Percentiles rank a stretch among this genome's conserved stretches.
Evolutionary conservation across 1,140 invertebrate species (phyloP).

Genomic region (Trachymyrmex cornetzi): DNA sequence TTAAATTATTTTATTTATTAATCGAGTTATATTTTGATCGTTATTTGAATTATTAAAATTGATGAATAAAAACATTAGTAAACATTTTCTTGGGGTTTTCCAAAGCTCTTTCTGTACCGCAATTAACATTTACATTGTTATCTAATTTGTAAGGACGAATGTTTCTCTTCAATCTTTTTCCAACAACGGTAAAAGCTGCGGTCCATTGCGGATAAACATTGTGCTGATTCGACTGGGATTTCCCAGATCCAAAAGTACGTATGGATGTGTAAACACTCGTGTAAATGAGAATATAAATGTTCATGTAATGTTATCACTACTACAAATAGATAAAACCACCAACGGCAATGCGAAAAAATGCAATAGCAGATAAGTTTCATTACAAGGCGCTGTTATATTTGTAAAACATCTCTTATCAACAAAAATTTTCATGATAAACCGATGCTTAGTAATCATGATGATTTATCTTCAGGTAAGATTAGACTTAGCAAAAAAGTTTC

Average conservation of each 20-base stretch:
- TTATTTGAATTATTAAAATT: not conserved
- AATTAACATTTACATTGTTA: slow-evolving; percentile 32
- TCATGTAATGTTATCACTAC: not conserved
- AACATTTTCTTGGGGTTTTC: slow-evolving; percentile 13
- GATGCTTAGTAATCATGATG: not conserved
- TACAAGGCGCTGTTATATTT: not conserved
- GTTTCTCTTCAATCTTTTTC: not conserved
- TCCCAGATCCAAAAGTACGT: slow-evolving; percentile 16
- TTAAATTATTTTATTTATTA: slow-evolving; percentile 11
- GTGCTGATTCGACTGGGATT: slow-evolving; percentile 42
- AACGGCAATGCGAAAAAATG: not conserved
- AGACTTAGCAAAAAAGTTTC: not conserved
- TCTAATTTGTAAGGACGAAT: not conserved
- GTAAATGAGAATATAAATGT: not conserved
- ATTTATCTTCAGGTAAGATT: slow-evolving; percentile 33
- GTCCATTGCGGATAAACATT: not conserved
- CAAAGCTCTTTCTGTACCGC: not conserved
- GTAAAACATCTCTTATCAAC: not conserved
- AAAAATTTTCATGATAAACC: not conserved
- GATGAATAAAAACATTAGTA: not conserved
- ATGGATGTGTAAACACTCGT: not conserved
- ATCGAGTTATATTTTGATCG: not conserved
- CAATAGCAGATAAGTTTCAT: not conserved
- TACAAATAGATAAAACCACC: slow-evolving; percentile 19
- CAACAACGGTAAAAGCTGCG: not conserved